A percentile compares a stretch with the other conserved stretches of the same genome.
phyloP scores from a whole-genome alignment of 2,113 vertebrate genomes.

The Spilogale gracilis region DNA sequence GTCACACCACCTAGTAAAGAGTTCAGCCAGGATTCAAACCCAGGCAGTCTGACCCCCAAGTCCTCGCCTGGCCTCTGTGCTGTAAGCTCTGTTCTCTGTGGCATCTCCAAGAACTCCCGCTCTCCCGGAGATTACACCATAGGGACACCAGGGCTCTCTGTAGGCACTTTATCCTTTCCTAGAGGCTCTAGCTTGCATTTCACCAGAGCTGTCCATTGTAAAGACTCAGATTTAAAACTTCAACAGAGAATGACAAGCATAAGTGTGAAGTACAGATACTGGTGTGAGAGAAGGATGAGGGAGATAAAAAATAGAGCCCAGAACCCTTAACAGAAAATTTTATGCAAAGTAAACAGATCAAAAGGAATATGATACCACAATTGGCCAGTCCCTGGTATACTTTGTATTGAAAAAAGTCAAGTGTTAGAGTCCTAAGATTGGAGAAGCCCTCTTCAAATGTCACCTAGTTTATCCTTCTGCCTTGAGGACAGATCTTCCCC shows the following conservation, averaged over 20 bases:
- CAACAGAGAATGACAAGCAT: not conserved
- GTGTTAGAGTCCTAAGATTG: not conserved
- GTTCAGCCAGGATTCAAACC: not conserved
- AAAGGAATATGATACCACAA: not conserved
- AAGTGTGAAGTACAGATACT: not conserved
- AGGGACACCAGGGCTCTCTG: fast-evolving
- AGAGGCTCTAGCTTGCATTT: not conserved
- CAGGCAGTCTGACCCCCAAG: not conserved
- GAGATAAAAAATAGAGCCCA: not conserved
- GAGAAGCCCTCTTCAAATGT: not conserved
- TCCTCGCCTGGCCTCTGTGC: fast-evolving
- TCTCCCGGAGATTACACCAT: not conserved
- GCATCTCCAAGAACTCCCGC: not conserved
- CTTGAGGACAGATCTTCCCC: not conserved
- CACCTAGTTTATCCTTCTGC: not conserved
- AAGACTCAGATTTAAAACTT: not conserved
- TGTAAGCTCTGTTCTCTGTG: fast-evolving
- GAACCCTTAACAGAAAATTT: not conserved
- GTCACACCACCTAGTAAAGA: not conserved
- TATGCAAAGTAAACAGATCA: not conserved
- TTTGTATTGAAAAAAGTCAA: not conserved
- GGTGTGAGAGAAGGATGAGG: not conserved
- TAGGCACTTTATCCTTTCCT: not conserved
- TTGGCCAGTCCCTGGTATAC: not conserved
- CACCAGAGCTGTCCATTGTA: not conserved